Evolutionary conservation across 2,797 vertebrate genomes (phyloP).

Genomic region (Molossus molossus): DNA sequence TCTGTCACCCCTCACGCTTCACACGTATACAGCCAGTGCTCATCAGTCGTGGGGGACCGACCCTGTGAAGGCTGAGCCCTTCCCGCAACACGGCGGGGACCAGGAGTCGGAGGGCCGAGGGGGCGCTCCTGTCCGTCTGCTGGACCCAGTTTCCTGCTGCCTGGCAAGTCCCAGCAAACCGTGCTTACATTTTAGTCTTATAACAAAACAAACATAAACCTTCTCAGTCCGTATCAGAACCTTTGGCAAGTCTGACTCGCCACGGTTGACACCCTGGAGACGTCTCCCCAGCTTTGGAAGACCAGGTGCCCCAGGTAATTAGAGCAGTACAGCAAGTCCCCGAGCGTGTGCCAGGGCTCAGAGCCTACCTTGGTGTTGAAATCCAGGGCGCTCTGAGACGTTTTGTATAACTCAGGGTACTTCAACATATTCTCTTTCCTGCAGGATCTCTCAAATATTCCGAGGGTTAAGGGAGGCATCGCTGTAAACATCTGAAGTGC

Average conservation of each 20-base stretch:
- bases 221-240: not conserved
- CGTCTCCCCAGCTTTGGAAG: constrained; percentile 24
- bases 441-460: constrained; percentile 99
- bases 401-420: constrained; percentile 99
- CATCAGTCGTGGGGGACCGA: constrained; percentile 87
- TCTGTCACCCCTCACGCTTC: constrained; percentile 24
- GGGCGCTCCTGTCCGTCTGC: constrained; percentile 87
- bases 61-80: constrained; percentile 90
- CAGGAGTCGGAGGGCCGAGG: constrained; percentile 87
- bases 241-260: not conserved
- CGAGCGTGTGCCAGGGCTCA: fast-evolving
- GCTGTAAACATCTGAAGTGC: constrained; percentile 96
- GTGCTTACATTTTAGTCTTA: constrained; percentile 14
- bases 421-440: constrained; percentile 99
- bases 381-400: constrained; percentile 98
- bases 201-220: not conserved
- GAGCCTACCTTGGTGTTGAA: constrained; percentile 94
- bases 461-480: constrained; percentile 97
- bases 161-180: constrained; percentile 66
- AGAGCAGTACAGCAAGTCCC: not conserved
- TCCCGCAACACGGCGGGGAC: constrained; percentile 89
- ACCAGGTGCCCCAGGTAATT: not conserved
- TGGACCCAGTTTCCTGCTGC: constrained; percentile 92
- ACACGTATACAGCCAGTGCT: constrained; percentile 79
- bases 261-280: fast-evolving